Evolutionary conservation across 2,113 vertebrate species (phyloP).

Genomic region (Melanotaenia duboulayi): DNA sequence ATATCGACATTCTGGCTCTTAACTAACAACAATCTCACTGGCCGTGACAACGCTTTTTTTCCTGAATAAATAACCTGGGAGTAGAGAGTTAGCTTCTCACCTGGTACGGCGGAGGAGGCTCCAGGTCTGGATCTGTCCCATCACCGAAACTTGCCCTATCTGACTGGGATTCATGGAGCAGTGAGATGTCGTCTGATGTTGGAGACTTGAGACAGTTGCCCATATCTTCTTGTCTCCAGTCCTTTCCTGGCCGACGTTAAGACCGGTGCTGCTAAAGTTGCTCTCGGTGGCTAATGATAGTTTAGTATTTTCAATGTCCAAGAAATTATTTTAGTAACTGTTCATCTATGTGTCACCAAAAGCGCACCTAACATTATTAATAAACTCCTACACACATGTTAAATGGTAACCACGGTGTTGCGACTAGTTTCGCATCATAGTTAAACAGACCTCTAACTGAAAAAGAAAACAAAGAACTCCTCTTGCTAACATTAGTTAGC

Average conservation of each 20-base stretch:
- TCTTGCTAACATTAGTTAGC: conserved; percentile 58
- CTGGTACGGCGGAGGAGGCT: conserved; percentile 95
- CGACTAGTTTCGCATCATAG: conserved; percentile 47
- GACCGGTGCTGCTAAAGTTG: conserved; percentile 49
- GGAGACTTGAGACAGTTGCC: conserved; percentile 95
- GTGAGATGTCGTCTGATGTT: conserved; percentile 93
- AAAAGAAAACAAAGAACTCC: conserved; percentile 75
- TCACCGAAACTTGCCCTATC: conserved; percentile 92
- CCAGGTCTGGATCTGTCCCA: conserved; percentile 91
- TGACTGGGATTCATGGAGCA: conserved; percentile 94
- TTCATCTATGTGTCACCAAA: conserved; percentile 1
- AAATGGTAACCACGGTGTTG: background rate
- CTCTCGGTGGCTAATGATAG: conserved; percentile 43
- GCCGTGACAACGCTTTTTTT: background rate
- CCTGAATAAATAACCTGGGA: background rate
- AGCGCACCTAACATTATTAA: conserved; percentile 13
- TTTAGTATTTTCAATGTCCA: conserved; percentile 10
- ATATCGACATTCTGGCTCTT: background rate
- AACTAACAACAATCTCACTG: background rate
- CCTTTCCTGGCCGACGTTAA: conserved; percentile 2
- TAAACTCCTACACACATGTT: background rate
- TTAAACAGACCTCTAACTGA: conserved; percentile 25
- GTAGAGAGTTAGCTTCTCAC: conserved; percentile 63
- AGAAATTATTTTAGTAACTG: conserved; percentile 11
- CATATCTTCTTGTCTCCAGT: conserved; percentile 80